A percentile compares a stretch with the other conserved stretches of the same genome.
Evolutionary conservation across 2,888 invertebrate genomes (phyloP).

Genomic region (Fragum fragum): DNA sequence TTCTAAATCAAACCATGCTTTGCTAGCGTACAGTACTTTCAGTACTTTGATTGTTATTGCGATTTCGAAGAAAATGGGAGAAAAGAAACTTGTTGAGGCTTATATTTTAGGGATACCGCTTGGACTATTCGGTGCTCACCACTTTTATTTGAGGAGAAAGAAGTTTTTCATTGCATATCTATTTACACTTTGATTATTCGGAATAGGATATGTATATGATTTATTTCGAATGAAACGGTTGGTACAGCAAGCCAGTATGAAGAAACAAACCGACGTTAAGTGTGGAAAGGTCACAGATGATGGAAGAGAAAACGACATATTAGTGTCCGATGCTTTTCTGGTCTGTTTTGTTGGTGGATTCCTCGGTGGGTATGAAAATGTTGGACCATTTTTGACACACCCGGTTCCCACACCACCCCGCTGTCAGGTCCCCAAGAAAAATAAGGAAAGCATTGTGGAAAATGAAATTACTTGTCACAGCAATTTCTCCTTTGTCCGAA

Average conservation of each 20-base stretch:
- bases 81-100: conserved; percentile 40
- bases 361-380: conserved; percentile 64
- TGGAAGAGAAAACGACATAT: conserved; percentile 36
- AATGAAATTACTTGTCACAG: no score
- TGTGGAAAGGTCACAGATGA: conserved; percentile 53
- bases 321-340: conserved; percentile 56
- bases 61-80: background rate
- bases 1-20: no score
- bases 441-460: no score
- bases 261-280: no score
- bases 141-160: conserved; percentile 68
- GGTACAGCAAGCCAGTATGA: conserved; percentile 60
- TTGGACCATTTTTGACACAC: no score
- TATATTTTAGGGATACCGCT: conserved; percentile 60
- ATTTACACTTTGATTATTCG: conserved; percentile 66
- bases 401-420: no score
- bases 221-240: conserved; percentile 61
- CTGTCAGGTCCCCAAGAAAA: no score
- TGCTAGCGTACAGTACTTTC: no score
- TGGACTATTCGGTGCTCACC: conserved; percentile 59
- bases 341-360: conserved; percentile 51
- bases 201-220: conserved; percentile 67
- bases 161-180: conserved; percentile 63
- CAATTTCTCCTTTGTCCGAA: no score
- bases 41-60: no score